These are phyloP conservation scores for Malurus splendens DNA, from an alignment of 2,797 vertebrate genomes.

Conservation along the genomic window DNA sequence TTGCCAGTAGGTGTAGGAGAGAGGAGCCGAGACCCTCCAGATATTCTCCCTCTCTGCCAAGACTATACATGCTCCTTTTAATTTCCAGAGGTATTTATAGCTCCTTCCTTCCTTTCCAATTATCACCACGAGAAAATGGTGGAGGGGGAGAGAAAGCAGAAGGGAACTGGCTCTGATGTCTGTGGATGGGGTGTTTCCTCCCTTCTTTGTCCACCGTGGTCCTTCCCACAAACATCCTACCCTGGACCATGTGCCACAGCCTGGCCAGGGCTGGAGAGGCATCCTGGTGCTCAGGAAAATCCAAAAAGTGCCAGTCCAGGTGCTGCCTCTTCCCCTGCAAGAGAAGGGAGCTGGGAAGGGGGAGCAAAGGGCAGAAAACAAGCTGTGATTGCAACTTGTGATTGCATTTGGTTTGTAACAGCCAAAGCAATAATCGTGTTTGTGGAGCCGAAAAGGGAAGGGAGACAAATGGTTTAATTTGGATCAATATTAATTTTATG, in stretches of 20 bases:
- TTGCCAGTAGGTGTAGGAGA: background rate
- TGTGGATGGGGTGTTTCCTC: rapidly evolving
- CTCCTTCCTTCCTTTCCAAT: constrained; percentile 12
- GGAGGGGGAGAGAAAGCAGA: background rate
- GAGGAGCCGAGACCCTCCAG: background rate
- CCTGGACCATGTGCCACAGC: background rate
- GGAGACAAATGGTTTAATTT: constrained; percentile 74
- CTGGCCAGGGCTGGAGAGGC: background rate
- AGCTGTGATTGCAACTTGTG: constrained; percentile 12
- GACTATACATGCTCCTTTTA: background rate
- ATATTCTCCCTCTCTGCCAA: background rate
- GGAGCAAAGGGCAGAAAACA: background rate
- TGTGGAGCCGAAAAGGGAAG: constrained; percentile 57
- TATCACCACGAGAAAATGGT: background rate
- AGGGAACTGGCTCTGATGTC: background rate
- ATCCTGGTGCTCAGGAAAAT: rapidly evolving
- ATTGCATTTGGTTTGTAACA: constrained; percentile 37
- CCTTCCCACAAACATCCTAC: rapidly evolving
- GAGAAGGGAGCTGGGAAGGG: background rate
- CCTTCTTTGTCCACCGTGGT: background rate
- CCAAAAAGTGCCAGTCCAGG: rapidly evolving
- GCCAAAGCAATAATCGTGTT: constrained; percentile 51
- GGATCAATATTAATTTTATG: constrained; percentile 78
- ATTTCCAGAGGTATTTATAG: constrained; percentile 37
- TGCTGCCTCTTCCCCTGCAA: background rate